Evolutionary conservation across 2,888 invertebrate genomes (phyloP), one percentile per base, ranked within the genome.

Genomic region (Lingula anatina): DNA sequence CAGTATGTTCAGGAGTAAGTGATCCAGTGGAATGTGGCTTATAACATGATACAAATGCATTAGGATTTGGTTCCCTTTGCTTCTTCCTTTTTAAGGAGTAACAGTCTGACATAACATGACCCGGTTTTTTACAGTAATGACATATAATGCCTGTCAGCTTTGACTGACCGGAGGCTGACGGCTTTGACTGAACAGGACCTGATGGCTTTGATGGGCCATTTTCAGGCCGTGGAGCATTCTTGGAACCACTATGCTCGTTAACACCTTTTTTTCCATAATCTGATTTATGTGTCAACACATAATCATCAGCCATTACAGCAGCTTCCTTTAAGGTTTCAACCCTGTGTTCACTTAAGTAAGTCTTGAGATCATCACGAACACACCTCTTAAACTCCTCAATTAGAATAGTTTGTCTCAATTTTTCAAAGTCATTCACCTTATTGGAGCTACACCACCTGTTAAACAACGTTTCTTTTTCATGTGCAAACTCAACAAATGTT

Each of bases 401-500:
- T 21, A 48, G 27, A 5, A 47, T 39, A 20, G 44, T 12, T n/a
- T 51, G 43, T 25, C 18, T 47, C 21, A 48, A 35, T 9, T 31
- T 31, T 18, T 37, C 36, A 44, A 42, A 49, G 12, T 50, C 44
- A 44, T 3, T 23, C 15, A 44, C 36, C 2, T 51, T 25, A 20
- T 37, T 27, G 7, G 49, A 21, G 26, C n/a, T 7, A 42, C 47
- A 48, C 51, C 53, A 56, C 21, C 43, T 45, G 18, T 51, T 26
- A 46, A 50, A 55, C 5, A 49, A 28, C 28, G 31, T 37, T 39
- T 51, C 48, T 26, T 54, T 53, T 31, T 54, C 48, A 42, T 48
- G 42, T n/a, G 50, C 39, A 55, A 55, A 51, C 40, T 57, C 51
- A 7, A 51, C 49, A 48, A 45, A 50, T 27, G 55, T 55, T 46